These are phyloP conservation scores for Diorhabda elongata DNA, from an alignment of 1,140 invertebrate species.

Conservation along the genomic window DNA sequence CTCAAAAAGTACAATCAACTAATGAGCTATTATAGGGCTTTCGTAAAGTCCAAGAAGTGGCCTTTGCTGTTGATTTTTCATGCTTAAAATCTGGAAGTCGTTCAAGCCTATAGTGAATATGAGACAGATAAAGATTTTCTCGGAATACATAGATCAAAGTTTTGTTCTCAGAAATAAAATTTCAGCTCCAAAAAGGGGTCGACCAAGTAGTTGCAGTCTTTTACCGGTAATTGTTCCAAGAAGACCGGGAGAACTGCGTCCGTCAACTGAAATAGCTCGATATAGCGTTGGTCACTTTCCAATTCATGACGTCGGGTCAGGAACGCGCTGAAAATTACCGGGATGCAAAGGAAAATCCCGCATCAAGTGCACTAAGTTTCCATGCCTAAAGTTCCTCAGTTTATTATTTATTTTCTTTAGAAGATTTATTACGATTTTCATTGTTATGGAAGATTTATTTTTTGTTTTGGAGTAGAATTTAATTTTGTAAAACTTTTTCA, in stretches of 20 bases:
- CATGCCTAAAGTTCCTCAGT: background rate
- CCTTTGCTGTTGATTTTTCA: slow-evolving; percentile 10
- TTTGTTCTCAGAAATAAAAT: too few relatives aligned
- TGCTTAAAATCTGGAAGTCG: slow-evolving; percentile 8
- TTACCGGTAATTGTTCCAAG: background rate
- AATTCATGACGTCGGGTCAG: background rate
- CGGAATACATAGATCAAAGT: background rate
- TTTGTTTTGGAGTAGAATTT: too few relatives aligned
- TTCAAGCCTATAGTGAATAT: slow-evolving; percentile 21
- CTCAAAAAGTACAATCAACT: slow-evolving; percentile 23
- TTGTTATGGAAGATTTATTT: too few relatives aligned
- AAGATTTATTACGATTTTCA: too few relatives aligned
- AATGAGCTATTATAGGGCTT: slow-evolving; percentile 17
- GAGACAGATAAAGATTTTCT: slow-evolving; percentile 8
- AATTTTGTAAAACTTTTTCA: too few relatives aligned
- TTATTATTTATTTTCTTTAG: too few relatives aligned
- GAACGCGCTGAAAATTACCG: background rate
- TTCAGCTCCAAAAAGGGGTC: too few relatives aligned
- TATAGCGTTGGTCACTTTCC: background rate
- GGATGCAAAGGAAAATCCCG: background rate
- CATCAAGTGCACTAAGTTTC: background rate
- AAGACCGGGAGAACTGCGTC: too few relatives aligned
- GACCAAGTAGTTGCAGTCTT: background rate
- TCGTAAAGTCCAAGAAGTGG: slow-evolving; percentile 23
- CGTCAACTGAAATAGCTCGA: too few relatives aligned